phyloP scores from a whole-genome alignment of 2,797 vertebrate species.

The Gallinago nigripennis region DNA sequence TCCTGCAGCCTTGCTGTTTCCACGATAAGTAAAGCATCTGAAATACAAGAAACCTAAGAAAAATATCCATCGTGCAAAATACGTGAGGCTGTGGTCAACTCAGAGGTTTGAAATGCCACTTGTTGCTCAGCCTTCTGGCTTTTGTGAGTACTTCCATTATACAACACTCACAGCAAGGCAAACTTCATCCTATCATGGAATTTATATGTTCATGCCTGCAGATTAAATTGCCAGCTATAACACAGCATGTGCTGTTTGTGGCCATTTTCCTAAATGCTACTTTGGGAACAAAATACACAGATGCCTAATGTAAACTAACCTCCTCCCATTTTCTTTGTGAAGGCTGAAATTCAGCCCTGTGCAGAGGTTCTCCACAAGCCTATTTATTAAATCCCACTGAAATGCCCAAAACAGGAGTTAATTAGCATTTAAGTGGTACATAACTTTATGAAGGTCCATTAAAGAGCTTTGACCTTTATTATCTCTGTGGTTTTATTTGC shows the following conservation, averaged over 20 bases:
- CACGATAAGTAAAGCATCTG: background rate
- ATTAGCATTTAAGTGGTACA: slow-evolving; percentile 37
- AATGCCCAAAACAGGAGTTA: slow-evolving; percentile 7
- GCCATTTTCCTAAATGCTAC: slow-evolving; percentile 22
- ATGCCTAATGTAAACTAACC: slow-evolving; percentile 38
- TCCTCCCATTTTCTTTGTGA: background rate
- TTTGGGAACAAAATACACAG: slow-evolving; percentile 54
- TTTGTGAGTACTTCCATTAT: slow-evolving; percentile 14
- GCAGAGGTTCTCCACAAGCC: slow-evolving; percentile 4
- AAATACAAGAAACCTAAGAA: slow-evolving; percentile 14
- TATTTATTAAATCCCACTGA: slow-evolving; percentile 18
- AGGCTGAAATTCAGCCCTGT: slow-evolving; percentile 27
- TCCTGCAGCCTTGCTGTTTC: background rate
- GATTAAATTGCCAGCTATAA: slow-evolving; percentile 61
- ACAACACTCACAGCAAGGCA: background rate
- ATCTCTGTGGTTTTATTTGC: slow-evolving; percentile 5
- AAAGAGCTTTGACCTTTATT: slow-evolving; percentile 27
- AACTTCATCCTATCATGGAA: background rate
- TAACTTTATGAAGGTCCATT: slow-evolving; percentile 30
- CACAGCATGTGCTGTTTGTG: slow-evolving; percentile 41
- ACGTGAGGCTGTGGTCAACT: background rate
- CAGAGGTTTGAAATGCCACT: slow-evolving; percentile 41
- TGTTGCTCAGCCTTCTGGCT: slow-evolving; percentile 44
- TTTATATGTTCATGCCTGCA: slow-evolving; percentile 31
- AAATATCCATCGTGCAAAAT: slow-evolving; percentile 20